Conservation (phyloP, 2,113 vertebrate genomes). For the human region GRCh38 chr9:107606001-107606500, state of each 20-base stretch:
- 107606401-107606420: background rate
- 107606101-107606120: background rate
- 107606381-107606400: background rate
- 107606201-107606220: background rate
- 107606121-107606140: background rate
- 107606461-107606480: background rate
- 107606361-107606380: background rate
- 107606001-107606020: too few species aligned
- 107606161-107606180: background rate
- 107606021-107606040: too few species aligned
- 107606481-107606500: background rate
- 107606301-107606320: accelerated
- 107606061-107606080: background rate
- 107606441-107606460: background rate
- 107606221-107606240: background rate
- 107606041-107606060: background rate
- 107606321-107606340: background rate
- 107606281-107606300: background rate
- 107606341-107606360: background rate
- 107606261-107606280: background rate
- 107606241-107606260: background rate
- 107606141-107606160: background rate
- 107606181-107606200: background rate
- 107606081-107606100: background rate
- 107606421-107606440: background rate